Evolutionary conservation across 2,797 vertebrate species (phyloP), one percentile per base, ranked within the genome.

Genomic region (Taenioides sp.): DNA sequence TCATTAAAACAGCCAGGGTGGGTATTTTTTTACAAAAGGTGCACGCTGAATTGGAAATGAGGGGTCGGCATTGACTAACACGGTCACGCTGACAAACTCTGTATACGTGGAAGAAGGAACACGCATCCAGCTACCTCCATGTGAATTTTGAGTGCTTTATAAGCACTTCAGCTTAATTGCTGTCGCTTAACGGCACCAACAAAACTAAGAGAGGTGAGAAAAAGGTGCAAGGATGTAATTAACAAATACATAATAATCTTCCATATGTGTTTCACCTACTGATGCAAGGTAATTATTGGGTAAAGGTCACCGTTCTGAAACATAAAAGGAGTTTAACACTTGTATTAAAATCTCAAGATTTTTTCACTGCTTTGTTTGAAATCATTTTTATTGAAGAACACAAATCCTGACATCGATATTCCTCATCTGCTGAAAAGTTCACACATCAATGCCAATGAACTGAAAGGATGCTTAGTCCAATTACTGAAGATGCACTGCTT

Each of bases 221-320:
- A 11, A 37, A 79, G 70, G 68, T 47, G 25, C 9, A 6, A 69
- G 50, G 61, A 77, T 70, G 71, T 80, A 78, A 82, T 86, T 77
- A 87, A 77, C 63, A 78, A 73, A 81, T 61, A 67, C 54, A 71
- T 71, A 65, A 70, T 71, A 6, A 74, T 78, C 69, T 75, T 31
- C 67, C 71, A 72, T 40, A 75, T 60, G 66, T 20, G 7, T 71
- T 78, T 70, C 47, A 64, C 49, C 60, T 73, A 69, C 70, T 77
- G 63, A 78, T 70, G 74, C 43, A 37, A 28, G 25, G 70, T 61
- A 65, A 84, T 75, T 66, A 74, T 80, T 80, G 73, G 54, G 40
- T 23, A 74, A 73, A 75, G 72, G 81, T 80, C 74, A 82, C 25
- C 3, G 64, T 76, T 67, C 58, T 2, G 71, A 27, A 16, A 69